Evolutionary conservation across 1,140 invertebrate genomes (phyloP).

Genomic region (Plutomurus gul): DNA sequence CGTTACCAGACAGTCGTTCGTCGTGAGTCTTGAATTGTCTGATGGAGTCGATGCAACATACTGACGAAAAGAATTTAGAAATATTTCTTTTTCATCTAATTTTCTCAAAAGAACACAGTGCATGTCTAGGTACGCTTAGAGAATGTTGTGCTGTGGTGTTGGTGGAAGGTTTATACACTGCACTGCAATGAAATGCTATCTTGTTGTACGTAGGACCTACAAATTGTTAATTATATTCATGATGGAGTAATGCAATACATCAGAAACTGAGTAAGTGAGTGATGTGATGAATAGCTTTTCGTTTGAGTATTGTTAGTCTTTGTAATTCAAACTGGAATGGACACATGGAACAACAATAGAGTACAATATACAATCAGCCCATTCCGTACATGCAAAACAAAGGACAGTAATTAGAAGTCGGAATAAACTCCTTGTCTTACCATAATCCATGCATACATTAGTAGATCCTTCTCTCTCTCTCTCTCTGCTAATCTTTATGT

Average conservation of each 20-base stretch:
- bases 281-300: slow-evolving; percentile 6
- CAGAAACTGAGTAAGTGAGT: not conserved
- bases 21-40: no score
- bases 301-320: not conserved
- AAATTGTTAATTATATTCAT: slow-evolving; percentile 1
- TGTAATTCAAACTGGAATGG: slow-evolving; percentile 9
- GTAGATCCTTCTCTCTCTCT: not conserved
- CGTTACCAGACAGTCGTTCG: no score
- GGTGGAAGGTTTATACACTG: no score
- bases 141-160: no score
- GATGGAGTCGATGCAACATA: no score
- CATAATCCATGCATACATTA: slow-evolving; percentile 9
- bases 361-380: not conserved
- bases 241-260: not conserved
- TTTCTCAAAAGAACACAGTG: not conserved
- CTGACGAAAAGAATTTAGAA: not conserved
- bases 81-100: not conserved
- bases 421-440: slow-evolving; percentile 2
- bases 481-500: not conserved
- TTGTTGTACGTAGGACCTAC: no score
- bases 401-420: not conserved
- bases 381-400: not conserved
- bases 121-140: not conserved
- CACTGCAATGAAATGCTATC: no score
- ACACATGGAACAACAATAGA: not conserved